A percentile compares a stretch with the other conserved stretches of the same genome.
Evolutionary conservation across 2,888 invertebrate species (phyloP).

Genomic region (Clepsis dumicolana): DNA sequence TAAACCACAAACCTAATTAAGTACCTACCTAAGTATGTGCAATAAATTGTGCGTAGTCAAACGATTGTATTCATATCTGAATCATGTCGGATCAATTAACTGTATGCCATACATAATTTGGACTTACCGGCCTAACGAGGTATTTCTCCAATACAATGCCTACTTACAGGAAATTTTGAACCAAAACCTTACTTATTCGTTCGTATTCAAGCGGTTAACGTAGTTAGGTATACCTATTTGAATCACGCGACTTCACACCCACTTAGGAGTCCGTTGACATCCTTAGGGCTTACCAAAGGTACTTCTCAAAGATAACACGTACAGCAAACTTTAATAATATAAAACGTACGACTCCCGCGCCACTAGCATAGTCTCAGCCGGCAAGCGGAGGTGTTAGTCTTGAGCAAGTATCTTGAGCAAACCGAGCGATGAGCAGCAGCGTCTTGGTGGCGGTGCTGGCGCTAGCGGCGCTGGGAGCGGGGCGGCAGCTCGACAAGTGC

Average conservation of each 20-base stretch:
- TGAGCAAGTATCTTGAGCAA: not conserved
- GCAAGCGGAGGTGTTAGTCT: not conserved
- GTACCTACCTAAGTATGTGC: too few relatives aligned
- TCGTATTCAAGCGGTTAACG: too few relatives aligned
- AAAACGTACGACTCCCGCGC: not conserved
- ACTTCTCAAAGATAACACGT: not conserved
- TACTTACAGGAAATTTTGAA: not conserved
- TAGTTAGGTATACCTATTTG: not conserved
- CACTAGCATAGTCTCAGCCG: slow-evolving; percentile 15
- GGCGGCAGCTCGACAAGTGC: slow-evolving; percentile 45
- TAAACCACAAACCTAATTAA: too few relatives aligned
- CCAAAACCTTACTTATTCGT: not conserved
- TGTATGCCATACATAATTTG: too few relatives aligned
- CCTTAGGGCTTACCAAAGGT: not conserved
- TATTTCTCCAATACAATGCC: too few relatives aligned
- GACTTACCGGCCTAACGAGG: too few relatives aligned
- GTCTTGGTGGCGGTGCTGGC: slow-evolving; percentile 15
- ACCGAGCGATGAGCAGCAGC: slow-evolving; percentile 7
- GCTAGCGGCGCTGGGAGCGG: slow-evolving; percentile 23
- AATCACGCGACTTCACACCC: not conserved
- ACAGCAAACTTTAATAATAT: slow-evolving; percentile 27
- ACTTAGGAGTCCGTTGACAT: not conserved
- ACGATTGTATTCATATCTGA: too few relatives aligned
- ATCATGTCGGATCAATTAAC: too few relatives aligned
- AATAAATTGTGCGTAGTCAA: too few relatives aligned